Base-by-base conservation (phyloP, 2,113 vertebrate species). In the Tylochromis polylepis region DNA sequence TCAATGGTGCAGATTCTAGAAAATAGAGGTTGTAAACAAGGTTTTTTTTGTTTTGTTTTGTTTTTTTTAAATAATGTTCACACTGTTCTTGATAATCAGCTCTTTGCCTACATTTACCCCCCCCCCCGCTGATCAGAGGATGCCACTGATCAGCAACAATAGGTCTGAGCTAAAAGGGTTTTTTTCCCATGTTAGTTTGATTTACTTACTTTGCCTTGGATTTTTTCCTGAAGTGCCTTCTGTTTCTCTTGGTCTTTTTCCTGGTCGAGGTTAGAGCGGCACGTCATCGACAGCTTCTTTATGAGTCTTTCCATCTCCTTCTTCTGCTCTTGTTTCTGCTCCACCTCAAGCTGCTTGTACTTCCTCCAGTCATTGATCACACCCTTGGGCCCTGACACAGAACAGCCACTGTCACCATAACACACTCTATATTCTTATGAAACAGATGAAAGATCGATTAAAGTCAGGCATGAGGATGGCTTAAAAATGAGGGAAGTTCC, bases 361-460 rank as follows among this genome's bases (percentile, higher is more conserved):
- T 98, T 98, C 24, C 99, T 94, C 98, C 98, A 99, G 94, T 99
- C 99, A 18, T 99, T 98, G 85, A 99, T 98, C 83, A 99, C 99
- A 8, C 99, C 99, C 93, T 99, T 99, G 11, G 98, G 98, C 87
- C 99, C 99, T 99, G 93, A 9, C 24, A 36, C 15, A 67, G 18
- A 89, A 84, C 0, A 81, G 9, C 15, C 12, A 31, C 2, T 31
- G 3, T 56, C 9, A 78, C 46, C 2, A 9, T 29, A 11, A 9
- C 1, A 51, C 43, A 51, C 70, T 24, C 10, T 55, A 43, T 38
- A 41, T 41, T 62, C 10, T 41, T 43, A 15, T 8, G n/a, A 72
- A 46, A 27, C 56, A 43, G 15, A 51, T 65, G 16, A 46, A 41
- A 36, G 14, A 59, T 7, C 8, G 5, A 18, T 43, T 46, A 36